Conservation (phyloP, 2,113 vertebrate genomes). For the Crotalus tigris region DNA sequence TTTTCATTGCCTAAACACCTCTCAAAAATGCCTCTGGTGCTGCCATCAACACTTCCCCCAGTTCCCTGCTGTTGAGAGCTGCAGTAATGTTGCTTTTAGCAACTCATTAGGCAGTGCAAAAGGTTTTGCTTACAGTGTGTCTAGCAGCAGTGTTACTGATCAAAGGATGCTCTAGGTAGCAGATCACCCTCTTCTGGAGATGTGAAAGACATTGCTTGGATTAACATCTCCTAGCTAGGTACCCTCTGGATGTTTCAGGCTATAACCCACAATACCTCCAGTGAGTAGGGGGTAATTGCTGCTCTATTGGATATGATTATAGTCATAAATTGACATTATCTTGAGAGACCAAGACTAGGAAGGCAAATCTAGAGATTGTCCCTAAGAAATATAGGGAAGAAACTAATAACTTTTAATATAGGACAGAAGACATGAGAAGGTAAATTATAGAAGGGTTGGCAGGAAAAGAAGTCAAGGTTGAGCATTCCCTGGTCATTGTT, state of each 20-base stretch:
- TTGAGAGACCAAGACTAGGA: background rate
- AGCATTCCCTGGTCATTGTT: background rate
- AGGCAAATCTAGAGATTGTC: background rate
- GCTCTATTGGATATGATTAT: background rate
- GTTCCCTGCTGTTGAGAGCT: background rate
- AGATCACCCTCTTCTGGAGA: background rate
- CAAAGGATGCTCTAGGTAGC: background rate
- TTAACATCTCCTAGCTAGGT: background rate
- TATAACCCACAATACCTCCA: background rate
- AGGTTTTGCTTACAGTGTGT: background rate
- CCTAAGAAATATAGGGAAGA: too few relatives aligned
- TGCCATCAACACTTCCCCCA: conserved; percentile 1
- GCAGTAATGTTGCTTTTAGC: background rate
- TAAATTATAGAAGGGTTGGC: background rate
- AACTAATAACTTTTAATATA: too few relatives aligned
- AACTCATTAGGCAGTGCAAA: conserved; percentile 7
- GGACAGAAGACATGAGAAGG: background rate
- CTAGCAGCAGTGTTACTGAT: background rate
- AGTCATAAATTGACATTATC: background rate
- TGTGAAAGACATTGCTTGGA: background rate
- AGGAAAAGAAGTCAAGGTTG: background rate
- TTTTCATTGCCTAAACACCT: background rate
- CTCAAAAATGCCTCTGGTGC: background rate
- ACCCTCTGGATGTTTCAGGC: background rate
- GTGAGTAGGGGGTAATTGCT: background rate